Evolutionary conservation across 2,888 invertebrate genomes (phyloP), one percentile per base, ranked within the genome.

Genomic region (Hymenopus coronatus): DNA sequence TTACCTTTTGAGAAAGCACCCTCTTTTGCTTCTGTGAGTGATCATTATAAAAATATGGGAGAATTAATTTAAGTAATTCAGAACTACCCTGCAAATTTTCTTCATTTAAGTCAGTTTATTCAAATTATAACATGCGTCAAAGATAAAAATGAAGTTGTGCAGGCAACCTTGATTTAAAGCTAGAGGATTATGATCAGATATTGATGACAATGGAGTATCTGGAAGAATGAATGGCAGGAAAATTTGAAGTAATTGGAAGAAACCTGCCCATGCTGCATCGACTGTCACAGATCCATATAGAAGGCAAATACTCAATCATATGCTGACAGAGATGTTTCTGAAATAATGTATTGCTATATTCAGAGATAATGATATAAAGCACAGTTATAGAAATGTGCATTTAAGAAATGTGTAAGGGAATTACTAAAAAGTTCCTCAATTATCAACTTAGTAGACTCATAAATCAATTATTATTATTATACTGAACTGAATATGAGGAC

Each of bases 401-500:
- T 70, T 20, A 70, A 20, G 3, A 25, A 70, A 8, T 70, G 54
- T 70, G 25, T 70, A 70, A 70, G 54, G 54, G 54, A 70, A 70
- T 70, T 70, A 20, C 20, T 15, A 70, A 20, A 70, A 20, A 70
- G 54, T 70, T 70, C 54, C 54, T 70, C 20, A 70, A 20, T 70
- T 70, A 70, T 1, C 54, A 70, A 70, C 25, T 70, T 70, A 54
- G 54, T 54, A 70, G 54, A 70, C 4, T 70, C 54, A 70, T 20
- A 70, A 70, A 70, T 70, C 20, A 54, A 70, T 25, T 20, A 70
- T 20, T 20, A 70, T 20, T 40, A 40, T 40, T 70, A 70, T 25
- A 70, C 15, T 70, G 54, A 70, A 30, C 83, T 82, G 83, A 86
- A 87, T 86, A 20, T 88, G 89, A 88, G 89, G 89, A 89, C 88